Evolutionary conservation across 2,888 invertebrate species (phyloP).

Genomic region (Amiota minor): DNA sequence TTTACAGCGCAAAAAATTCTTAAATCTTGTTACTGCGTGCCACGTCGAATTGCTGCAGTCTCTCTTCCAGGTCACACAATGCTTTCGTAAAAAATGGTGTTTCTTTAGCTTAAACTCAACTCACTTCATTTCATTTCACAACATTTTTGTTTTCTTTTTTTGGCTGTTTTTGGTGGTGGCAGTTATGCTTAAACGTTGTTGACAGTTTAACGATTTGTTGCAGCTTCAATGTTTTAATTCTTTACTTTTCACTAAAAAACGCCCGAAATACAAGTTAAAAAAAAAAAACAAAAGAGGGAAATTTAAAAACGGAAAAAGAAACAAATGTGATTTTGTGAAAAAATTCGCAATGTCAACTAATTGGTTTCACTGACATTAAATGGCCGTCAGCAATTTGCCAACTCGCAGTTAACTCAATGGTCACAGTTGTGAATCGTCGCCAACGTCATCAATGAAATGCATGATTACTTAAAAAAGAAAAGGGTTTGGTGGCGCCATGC

Average conservation of each 20-base stretch:
- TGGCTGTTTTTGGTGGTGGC: constrained; percentile 4
- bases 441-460: constrained; percentile 23
- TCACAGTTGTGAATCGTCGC: background rate
- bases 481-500: constrained; percentile 3
- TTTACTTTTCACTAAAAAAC: background rate
- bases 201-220: constrained; percentile 71
- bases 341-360: constrained; percentile 62
- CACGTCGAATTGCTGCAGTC: background rate
- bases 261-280: background rate
- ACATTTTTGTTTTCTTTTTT: background rate
- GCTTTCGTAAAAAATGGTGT: background rate
- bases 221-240: constrained; percentile 56
- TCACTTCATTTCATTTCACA: background rate
- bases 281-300: constrained; percentile 40
- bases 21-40: constrained; percentile 16
- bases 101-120: background rate
- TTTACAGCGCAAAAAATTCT: constrained; percentile 24
- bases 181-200: constrained; percentile 61
- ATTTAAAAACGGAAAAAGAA: constrained; percentile 34
- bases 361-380: constrained; percentile 68
- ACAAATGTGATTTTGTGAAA: constrained; percentile 48
- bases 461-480: background rate
- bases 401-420: constrained; percentile 37
- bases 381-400: constrained; percentile 66
- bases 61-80: background rate